A percentile compares a stretch with the other conserved stretches of the same genome.
phyloP scores from a whole-genome alignment of 1,140 invertebrate species.

The Papilio dardanus region DNA sequence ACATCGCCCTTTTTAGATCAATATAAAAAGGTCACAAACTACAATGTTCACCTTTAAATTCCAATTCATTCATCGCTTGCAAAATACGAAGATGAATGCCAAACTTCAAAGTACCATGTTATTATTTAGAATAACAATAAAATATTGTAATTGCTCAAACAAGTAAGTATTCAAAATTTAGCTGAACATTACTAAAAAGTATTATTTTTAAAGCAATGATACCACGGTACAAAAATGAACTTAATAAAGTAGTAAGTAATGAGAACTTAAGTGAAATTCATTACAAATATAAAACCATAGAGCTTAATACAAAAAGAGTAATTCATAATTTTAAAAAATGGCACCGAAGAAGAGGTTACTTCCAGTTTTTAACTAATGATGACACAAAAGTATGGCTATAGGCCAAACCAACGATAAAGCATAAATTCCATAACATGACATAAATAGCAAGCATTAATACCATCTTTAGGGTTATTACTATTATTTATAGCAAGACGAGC shows the following conservation, averaged over 20 bases:
- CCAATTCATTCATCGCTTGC: background rate
- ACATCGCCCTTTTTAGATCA: background rate
- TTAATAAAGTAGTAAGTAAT: background rate
- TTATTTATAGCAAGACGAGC: slow-evolving; percentile 19
- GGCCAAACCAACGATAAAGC: background rate
- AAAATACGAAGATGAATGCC: background rate
- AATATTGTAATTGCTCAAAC: background rate
- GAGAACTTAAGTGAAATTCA: slow-evolving; percentile 40
- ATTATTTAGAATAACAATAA: background rate
- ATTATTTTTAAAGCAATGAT: background rate
- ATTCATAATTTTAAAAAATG: background rate
- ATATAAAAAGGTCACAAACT: background rate
- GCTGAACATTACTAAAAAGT: background rate
- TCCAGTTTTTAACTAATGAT: too few species aligned
- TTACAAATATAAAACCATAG: slow-evolving; percentile 41
- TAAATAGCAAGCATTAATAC: background rate
- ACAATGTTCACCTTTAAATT: slow-evolving; percentile 3
- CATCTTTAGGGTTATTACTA: background rate
- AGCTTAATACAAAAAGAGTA: too few species aligned
- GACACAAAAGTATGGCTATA: too few species aligned
- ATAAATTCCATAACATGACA: background rate
- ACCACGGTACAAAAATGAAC: background rate
- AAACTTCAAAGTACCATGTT: background rate
- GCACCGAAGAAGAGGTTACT: background rate
- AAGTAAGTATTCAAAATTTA: too few species aligned